phyloP scores from a whole-genome alignment of 2,888 invertebrate genomes.

The Helobdella robusta region DNA sequence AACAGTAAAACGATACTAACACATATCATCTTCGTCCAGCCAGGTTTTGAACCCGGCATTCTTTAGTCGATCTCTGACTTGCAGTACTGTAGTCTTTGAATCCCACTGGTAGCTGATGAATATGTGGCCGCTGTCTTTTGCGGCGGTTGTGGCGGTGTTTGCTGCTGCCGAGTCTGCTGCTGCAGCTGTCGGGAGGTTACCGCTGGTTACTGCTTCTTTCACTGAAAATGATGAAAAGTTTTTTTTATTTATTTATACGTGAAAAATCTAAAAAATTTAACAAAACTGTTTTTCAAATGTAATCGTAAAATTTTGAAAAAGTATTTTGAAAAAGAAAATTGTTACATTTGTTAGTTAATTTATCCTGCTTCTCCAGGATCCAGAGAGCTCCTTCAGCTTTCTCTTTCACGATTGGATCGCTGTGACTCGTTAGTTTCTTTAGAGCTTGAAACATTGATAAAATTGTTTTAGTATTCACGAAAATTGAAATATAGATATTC shows the following conservation, averaged over 20 bases:
- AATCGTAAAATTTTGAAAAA: no score
- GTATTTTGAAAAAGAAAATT: no score
- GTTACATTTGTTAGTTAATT: neutral
- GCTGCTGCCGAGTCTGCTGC: neutral
- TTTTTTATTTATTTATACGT: no score
- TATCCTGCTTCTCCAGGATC: conserved; percentile 25
- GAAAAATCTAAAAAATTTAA: no score
- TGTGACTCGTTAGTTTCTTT: conserved; percentile 7
- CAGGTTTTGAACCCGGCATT: conserved; percentile 45
- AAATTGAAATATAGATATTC: no score
- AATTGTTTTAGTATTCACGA: no score
- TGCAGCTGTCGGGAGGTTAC: neutral
- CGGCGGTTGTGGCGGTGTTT: neutral
- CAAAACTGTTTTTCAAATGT: no score
- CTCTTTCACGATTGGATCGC: conserved; percentile 20
- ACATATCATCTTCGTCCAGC: conserved; percentile 46
- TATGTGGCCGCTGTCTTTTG: conserved; percentile 35
- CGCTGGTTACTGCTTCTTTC: no score
- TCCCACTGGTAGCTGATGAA: conserved; percentile 45
- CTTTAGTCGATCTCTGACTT: conserved; percentile 38
- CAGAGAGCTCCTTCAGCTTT: conserved; percentile 29
- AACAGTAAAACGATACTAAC: conserved; percentile 23
- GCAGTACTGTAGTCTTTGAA: conserved; percentile 38
- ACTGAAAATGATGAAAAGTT: no score
- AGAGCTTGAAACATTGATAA: conserved; percentile 17